A percentile compares a stretch with the other conserved stretches of the same genome.
phyloP scores from a whole-genome alignment of 2,888 invertebrate genomes.

The Deroplatys truncata region DNA sequence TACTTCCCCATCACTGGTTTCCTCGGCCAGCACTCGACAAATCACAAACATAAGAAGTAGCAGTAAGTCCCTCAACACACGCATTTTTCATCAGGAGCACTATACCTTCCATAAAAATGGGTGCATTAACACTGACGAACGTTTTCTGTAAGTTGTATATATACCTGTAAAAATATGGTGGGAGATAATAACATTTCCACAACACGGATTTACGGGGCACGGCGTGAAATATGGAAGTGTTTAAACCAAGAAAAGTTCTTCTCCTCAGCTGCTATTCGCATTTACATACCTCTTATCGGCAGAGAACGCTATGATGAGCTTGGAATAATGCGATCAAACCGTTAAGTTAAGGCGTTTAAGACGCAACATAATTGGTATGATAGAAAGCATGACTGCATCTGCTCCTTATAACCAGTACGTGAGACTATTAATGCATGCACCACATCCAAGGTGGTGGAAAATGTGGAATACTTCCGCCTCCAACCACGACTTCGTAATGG shows the following conservation, averaged over 20 bases:
- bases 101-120: background rate
- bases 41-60: background rate
- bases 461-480: background rate
- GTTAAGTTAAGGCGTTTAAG: background rate
- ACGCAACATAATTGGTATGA: background rate
- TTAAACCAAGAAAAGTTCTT: background rate
- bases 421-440: background rate
- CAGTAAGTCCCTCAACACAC: background rate
- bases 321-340: background rate
- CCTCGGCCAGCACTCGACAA: background rate
- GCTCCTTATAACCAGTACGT: background rate
- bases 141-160: background rate
- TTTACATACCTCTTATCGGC: background rate
- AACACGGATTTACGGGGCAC: background rate
- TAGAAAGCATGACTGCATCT: background rate
- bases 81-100: background rate
- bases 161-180: background rate
- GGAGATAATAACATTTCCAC: background rate
- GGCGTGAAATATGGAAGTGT: background rate
- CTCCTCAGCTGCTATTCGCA: background rate
- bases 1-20: background rate
- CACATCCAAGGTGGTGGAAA: background rate
- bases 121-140: background rate
- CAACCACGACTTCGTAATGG: background rate
- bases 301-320: background rate